Conservation (phyloP, 2,113 vertebrate species). For the Alexandromys fortis region DNA sequence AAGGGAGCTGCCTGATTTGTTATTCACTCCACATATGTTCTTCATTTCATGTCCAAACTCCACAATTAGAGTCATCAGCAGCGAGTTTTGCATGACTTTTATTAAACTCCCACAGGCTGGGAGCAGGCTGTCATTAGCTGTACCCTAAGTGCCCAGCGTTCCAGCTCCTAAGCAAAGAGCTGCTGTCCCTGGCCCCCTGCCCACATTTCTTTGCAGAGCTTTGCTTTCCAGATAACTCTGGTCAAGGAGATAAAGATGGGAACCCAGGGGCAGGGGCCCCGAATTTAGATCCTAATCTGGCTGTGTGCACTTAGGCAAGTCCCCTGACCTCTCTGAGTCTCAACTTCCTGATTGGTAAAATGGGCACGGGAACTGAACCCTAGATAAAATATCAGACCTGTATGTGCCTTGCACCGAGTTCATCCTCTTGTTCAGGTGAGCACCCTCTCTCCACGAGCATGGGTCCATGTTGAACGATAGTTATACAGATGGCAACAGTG, state of each 20-base stretch:
- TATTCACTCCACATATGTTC: slow-evolving; percentile 69
- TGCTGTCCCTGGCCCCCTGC: background rate
- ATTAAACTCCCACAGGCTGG: slow-evolving; percentile 40
- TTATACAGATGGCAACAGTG: background rate
- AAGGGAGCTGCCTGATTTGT: slow-evolving; percentile 65
- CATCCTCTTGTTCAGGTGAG: background rate
- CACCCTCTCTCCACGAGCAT: background rate
- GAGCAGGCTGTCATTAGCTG: background rate
- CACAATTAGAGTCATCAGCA: slow-evolving; percentile 67
- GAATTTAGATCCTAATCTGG: background rate
- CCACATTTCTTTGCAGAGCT: background rate
- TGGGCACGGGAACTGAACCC: background rate
- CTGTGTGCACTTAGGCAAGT: background rate
- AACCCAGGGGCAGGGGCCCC: background rate
- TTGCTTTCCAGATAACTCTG: background rate
- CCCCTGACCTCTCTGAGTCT: background rate
- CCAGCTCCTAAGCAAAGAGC: background rate
- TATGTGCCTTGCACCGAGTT: background rate
- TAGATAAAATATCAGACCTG: background rate
- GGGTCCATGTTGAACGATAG: background rate
- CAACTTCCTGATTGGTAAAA: background rate
- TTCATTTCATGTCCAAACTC: slow-evolving; percentile 68
- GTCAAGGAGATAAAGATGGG: too few relatives aligned
- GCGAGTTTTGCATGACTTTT: slow-evolving; percentile 62
- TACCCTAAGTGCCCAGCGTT: background rate